A percentile compares a stretch with the other conserved stretches of the same genome.
Conservation (phyloP, 2,797 vertebrate species). For the Rhinogobio ventralis region DNA sequence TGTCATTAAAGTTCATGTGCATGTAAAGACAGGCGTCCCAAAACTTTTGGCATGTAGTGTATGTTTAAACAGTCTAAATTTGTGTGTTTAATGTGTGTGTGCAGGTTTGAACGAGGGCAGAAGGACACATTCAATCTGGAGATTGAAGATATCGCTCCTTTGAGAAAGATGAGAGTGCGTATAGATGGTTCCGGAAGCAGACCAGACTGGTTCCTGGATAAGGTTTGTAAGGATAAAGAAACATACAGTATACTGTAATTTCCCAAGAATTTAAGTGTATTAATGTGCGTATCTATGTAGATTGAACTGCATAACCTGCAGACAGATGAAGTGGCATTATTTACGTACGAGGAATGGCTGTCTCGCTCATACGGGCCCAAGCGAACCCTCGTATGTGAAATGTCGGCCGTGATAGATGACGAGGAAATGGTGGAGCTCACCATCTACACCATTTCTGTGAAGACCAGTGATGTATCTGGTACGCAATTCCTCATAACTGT, state of each 20-base stretch:
- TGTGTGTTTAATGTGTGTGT: constrained; percentile 14
- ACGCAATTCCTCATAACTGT: constrained; percentile 19
- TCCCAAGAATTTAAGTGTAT: neutral
- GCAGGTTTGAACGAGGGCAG: constrained; percentile 94
- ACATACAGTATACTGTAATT: neutral
- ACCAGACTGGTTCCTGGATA: constrained; percentile 94
- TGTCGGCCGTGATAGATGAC: constrained; percentile 87
- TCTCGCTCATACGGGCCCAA: constrained; percentile 84
- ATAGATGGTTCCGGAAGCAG: constrained; percentile 89
- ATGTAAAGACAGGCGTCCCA: no score
- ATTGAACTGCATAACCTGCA: constrained; percentile 86
- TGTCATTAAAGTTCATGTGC: no score
- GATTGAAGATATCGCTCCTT: constrained; percentile 90
- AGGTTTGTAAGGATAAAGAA: constrained; percentile 75
- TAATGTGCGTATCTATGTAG: constrained; percentile 70
- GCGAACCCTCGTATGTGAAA: constrained; percentile 86
- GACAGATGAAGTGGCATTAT: constrained; percentile 86
- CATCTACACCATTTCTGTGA: constrained; percentile 87
- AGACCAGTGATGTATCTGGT: constrained; percentile 93
- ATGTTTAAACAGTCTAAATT: neutral
- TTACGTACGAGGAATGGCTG: constrained; percentile 92
- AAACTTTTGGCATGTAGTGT: no score
- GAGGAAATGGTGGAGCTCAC: constrained; percentile 93
- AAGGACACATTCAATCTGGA: constrained; percentile 93
- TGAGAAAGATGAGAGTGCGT: constrained; percentile 92